These are phyloP conservation scores for Drosophila sproati DNA, from an alignment of 1,140 invertebrate genomes.

Conservation along the genomic window DNA sequence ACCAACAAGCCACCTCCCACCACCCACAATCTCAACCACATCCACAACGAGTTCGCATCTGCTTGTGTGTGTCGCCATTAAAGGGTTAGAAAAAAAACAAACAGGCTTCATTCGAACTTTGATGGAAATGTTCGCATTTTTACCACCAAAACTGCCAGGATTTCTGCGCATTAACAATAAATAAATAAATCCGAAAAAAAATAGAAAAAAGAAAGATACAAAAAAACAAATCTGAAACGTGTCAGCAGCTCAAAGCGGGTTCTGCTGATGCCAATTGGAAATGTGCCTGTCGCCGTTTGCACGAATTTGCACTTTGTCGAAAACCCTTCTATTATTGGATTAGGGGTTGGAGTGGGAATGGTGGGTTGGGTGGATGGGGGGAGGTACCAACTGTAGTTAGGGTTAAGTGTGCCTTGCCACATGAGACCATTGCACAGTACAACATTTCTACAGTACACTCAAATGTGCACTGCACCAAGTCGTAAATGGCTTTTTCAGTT, in stretches of 20 bases:
- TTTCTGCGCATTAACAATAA: slow-evolving; percentile 68
- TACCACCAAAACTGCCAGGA: slow-evolving; percentile 54
- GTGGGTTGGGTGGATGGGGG: background rate
- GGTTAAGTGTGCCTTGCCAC: slow-evolving; percentile 41
- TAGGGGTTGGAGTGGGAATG: too few species aligned
- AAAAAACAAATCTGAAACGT: slow-evolving; percentile 48
- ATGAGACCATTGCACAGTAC: slow-evolving; percentile 31
- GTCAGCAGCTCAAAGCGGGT: slow-evolving; percentile 45
- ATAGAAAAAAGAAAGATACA: background rate
- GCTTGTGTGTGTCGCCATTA: slow-evolving; percentile 25
- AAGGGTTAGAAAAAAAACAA: slow-evolving; percentile 49
- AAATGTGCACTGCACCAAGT: slow-evolving; percentile 32
- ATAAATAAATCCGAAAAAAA: slow-evolving; percentile 1
- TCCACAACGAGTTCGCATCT: background rate
- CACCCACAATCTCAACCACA: background rate
- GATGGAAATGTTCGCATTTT: slow-evolving; percentile 76
- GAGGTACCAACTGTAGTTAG: background rate
- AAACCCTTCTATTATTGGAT: slow-evolving; percentile 5
- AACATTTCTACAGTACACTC: slow-evolving; percentile 20
- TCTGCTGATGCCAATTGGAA: slow-evolving; percentile 42
- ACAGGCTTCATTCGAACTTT: slow-evolving; percentile 51
- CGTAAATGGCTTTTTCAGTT: slow-evolving; percentile 38
- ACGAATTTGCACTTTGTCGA: slow-evolving; percentile 57
- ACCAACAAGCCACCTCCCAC: background rate
- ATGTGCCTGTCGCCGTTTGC: slow-evolving; percentile 50